Evolutionary conservation across 2,797 vertebrate species (phyloP).

Genomic region (Falco rusticolus): DNA sequence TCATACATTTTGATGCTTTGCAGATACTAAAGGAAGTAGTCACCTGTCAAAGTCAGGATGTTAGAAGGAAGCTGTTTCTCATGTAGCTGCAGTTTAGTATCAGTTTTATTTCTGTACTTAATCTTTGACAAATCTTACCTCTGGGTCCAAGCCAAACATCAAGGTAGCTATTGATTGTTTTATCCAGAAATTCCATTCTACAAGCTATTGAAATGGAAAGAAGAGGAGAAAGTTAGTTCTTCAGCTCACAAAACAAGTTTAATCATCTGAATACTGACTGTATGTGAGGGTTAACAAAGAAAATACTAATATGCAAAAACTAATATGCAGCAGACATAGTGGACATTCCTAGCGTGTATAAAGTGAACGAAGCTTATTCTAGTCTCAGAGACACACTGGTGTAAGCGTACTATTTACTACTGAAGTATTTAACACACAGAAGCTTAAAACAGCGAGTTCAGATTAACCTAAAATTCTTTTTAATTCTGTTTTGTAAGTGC

Average conservation of each 20-base stretch:
- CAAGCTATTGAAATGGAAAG: slow-evolving; percentile 73
- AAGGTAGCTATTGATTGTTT: slow-evolving; percentile 87
- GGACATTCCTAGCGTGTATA: not conserved
- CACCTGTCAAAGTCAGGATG: not conserved
- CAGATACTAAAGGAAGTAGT: not conserved
- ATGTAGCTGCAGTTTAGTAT: not conserved
- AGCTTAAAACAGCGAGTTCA: not conserved
- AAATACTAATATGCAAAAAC: not conserved
- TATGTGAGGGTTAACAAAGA: not conserved
- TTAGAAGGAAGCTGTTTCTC: not conserved
- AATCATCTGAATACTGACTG: not conserved
- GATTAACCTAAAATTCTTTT: not conserved
- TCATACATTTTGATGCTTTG: not conserved
- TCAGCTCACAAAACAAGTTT: not conserved
- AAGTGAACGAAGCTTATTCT: not conserved
- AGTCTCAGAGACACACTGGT: not conserved
- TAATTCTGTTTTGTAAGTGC: not conserved
- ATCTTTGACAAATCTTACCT: slow-evolving; percentile 81
- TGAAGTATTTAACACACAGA: not conserved
- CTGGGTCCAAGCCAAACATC: slow-evolving; percentile 92
- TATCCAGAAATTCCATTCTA: slow-evolving; percentile 91
- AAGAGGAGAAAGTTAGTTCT: slow-evolving; percentile 21
- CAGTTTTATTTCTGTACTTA: not conserved
- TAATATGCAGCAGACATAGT: not conserved
- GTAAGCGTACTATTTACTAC: not conserved